phyloP scores from a whole-genome alignment of 2,797 vertebrate species.

The Rachycentron canadum region DNA sequence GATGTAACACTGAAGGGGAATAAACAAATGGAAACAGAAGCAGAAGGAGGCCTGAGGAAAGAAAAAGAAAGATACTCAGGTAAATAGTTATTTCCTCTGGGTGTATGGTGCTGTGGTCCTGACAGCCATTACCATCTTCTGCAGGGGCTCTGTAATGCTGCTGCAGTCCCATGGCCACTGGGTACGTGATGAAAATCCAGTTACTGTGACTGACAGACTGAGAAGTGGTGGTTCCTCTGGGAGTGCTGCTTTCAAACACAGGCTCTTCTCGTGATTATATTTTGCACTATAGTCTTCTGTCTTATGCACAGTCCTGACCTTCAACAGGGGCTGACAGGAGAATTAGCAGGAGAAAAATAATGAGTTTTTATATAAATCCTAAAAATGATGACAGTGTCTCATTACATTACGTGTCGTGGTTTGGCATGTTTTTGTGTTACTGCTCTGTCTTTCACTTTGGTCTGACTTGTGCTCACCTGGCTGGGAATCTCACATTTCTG shows the following conservation, averaged over 20 bases:
- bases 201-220: slow-evolving; percentile 26
- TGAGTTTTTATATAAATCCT: too few relatives aligned
- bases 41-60: neutral
- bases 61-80: neutral
- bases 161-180: slow-evolving; percentile 17
- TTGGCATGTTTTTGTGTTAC: too few relatives aligned
- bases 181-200: slow-evolving; percentile 24
- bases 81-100: neutral
- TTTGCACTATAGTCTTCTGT: neutral
- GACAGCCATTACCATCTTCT: slow-evolving; percentile 16
- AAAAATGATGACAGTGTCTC: too few relatives aligned
- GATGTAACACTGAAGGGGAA: neutral
- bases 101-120: slow-evolving; percentile 1
- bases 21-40: neutral
- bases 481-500: too few relatives aligned
- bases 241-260: neutral
- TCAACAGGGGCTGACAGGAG: too few relatives aligned
- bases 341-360: too few relatives aligned
- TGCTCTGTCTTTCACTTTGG: too few relatives aligned
- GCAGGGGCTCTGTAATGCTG: slow-evolving; percentile 29
- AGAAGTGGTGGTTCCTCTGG: neutral
- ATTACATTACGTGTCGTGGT: too few relatives aligned
- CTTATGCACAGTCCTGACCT: neutral
- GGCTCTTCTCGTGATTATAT: neutral
- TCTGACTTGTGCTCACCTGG: too few relatives aligned